Evolutionary conservation across 2,888 invertebrate genomes (phyloP).

Genomic region (Lathronympha strigana): DNA sequence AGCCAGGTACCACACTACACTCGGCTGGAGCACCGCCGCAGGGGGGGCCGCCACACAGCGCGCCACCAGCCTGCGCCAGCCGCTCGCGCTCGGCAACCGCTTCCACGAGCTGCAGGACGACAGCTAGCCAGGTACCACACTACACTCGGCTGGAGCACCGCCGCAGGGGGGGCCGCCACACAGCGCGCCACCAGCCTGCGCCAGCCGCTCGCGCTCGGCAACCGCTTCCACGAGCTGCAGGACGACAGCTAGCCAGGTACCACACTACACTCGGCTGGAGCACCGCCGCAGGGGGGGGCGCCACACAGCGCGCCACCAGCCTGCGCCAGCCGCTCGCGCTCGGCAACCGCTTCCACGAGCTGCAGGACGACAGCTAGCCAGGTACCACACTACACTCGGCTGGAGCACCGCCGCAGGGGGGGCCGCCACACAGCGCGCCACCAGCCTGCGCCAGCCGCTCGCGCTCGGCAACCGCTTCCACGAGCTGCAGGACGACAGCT

Average conservation of each 20-base stretch:
- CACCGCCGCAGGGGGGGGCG: conserved; percentile 54
- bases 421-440: conserved; percentile 44
- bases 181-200: conserved; percentile 30
- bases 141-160: conserved; percentile 59
- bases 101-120: conserved; percentile 72
- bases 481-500: conserved; percentile 73
- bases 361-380: conserved; percentile 76
- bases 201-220: not conserved
- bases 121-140: conserved; percentile 65
- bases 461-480: conserved; percentile 59
- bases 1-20: conserved; percentile 55
- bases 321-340: not conserved
- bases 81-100: conserved; percentile 46
- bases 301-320: conserved; percentile 41
- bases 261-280: conserved; percentile 53
- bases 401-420: conserved; percentile 61
- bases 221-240: conserved; percentile 70
- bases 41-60: conserved; percentile 47
- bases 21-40: conserved; percentile 62
- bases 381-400: conserved; percentile 46
- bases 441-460: not conserved
- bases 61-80: not conserved
- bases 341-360: conserved; percentile 63
- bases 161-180: conserved; percentile 51
- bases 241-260: conserved; percentile 73